These are phyloP conservation scores for Halocynthia roretzi DNA, from an alignment of 23 tunicate species.

Conservation along the genomic window DNA sequence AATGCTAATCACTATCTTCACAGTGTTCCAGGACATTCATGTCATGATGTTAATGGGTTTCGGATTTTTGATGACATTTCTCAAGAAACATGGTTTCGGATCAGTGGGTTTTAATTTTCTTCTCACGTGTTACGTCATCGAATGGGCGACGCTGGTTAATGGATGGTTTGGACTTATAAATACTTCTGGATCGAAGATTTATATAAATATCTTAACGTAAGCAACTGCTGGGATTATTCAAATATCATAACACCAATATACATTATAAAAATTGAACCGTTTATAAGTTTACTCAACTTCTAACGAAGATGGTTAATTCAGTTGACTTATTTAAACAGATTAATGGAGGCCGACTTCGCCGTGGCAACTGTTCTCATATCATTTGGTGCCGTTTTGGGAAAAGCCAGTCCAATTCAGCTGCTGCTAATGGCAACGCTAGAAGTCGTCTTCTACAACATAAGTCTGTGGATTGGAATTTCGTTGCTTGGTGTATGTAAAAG, in stretches of 20 bases:
- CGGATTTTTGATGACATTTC: constrained; percentile 83
- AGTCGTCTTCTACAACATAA: constrained; percentile 83
- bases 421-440: constrained; percentile 82
- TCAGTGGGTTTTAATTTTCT: constrained; percentile 69
- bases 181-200: neutral
- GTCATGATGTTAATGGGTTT: constrained; percentile 82
- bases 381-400: constrained; percentile 95
- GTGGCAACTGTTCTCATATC: constrained; percentile 93
- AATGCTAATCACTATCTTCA: neutral
- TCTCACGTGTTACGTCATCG: constrained; percentile 49
- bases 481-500: neutral
- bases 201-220: constrained; percentile 28
- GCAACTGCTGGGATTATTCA: neutral
- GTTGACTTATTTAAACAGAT: constrained; percentile 14
- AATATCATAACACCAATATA: neutral
- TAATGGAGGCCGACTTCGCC: constrained; percentile 94
- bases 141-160: constrained; percentile 68
- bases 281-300: too few species aligned
- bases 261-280: neutral
- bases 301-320: too few species aligned
- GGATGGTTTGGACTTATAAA: constrained; percentile 61
- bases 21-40: constrained; percentile 80
- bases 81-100: constrained; percentile 68
- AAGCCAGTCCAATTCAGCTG: constrained; percentile 84
- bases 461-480: neutral